Evolutionary conservation across 92 coral and sea anemone genomes (phyloP), one percentile per base, ranked within the genome.

Genomic region (Palythoa heliodiscus): DNA sequence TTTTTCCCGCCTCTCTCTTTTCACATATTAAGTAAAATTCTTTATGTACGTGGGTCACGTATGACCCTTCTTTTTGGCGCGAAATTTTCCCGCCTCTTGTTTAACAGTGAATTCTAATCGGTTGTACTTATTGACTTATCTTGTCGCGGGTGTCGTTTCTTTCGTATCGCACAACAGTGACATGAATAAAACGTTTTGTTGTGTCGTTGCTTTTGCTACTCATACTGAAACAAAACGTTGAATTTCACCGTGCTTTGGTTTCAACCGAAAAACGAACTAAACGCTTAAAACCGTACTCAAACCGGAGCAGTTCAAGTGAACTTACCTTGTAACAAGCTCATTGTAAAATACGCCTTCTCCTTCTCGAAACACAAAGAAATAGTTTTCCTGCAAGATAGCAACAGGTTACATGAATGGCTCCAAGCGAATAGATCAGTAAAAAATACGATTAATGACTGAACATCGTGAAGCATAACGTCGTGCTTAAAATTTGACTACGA

Each of bases 281-380:
- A 29, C 35, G 35, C 35, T 29, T 29, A 29, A 29, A 29, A 29
- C 35, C 35, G 35, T 1, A 29, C 35, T 29, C 35, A 29, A 29
- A 29, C 35, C 35, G 35, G 35, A 29, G 35, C 35, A 0, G 35
- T 29, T 29, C 35, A 29, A 14, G 14, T 25, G 47, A 24, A 54
- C 74, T 74, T 86, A 96, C 98, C 98, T 96, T 55, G 99, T 96
- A 13, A 96, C 99, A 4, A 96, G 91, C 70, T 96, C 99, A 89
- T 96, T 91, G 71, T 94, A 96, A 76, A 96, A 96, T 1, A 96
- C 99, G 3, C 99, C 99, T 71, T 96, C 99, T 77, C 98, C 98
- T 86, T 96, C 99, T 16, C 98, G 97, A 88, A 96, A 94, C 17
- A 96, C 99, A 83, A 96, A 96, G 88, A 96, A 95, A 73, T 94